These are phyloP conservation scores for Zaprionus ghesquierei DNA, from an alignment of 1,140 invertebrate species.

Conservation along the genomic window DNA sequence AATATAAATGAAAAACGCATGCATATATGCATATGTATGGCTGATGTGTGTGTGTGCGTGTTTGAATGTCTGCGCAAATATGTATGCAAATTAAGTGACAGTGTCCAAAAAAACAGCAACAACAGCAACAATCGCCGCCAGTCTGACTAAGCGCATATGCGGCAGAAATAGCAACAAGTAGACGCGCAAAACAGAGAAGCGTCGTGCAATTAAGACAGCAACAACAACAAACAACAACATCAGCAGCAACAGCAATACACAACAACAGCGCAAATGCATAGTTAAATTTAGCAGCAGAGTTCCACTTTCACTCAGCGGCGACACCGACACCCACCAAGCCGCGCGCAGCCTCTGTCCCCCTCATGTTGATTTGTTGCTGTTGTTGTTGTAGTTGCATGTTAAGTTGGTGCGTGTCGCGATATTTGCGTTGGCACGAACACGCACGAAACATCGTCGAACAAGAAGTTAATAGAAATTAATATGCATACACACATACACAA, in stretches of 20 bases:
- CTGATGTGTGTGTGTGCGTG: constrained; percentile 8
- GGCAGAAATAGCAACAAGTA: constrained; percentile 75
- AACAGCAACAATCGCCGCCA: constrained; percentile 56
- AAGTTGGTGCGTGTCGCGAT: constrained; percentile 38
- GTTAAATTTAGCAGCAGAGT: constrained; percentile 77
- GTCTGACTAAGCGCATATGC: constrained; percentile 72
- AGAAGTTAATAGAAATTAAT: constrained; percentile 28
- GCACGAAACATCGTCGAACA: constrained; percentile 26
- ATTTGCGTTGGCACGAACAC: constrained; percentile 36
- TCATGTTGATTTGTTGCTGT: background rate
- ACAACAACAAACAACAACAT: constrained; percentile 54
- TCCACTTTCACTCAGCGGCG: constrained; percentile 71
- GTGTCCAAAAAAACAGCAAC: constrained; percentile 33
- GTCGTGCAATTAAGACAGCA: constrained; percentile 69
- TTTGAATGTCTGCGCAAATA: constrained; percentile 14
- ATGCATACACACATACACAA: constrained; percentile 1
- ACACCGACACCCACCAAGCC: constrained; percentile 57
- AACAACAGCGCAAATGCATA: constrained; percentile 53
- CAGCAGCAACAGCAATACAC: constrained; percentile 52
- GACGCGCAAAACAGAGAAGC: constrained; percentile 46
- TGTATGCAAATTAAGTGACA: constrained; percentile 45
- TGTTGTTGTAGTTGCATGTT: constrained; percentile 35
- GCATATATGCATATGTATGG: constrained; percentile 7
- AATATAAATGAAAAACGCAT: constrained; percentile 67
- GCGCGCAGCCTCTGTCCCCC: constrained; percentile 15